Percentiles rank a stretch among this genome's conserved stretches.
Conservation (phyloP, 2,113 vertebrate species). For the Eptesicus fuscus region DNA sequence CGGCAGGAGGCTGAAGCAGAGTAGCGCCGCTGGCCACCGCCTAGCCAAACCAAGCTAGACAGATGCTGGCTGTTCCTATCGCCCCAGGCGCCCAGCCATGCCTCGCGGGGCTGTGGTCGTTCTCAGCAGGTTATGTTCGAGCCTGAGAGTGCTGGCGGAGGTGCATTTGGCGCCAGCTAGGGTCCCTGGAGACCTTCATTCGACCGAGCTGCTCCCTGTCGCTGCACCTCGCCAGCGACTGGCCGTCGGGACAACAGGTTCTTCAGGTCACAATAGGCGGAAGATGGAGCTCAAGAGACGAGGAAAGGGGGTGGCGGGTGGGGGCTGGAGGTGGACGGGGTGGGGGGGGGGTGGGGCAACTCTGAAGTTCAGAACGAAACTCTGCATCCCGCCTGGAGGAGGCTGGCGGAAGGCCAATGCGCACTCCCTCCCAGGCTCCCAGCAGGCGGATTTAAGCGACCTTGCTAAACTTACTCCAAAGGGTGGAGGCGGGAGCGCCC, state of each 20-base stretch:
- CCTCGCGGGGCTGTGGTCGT: neutral
- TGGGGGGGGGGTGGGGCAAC: neutral
- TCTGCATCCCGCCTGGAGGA: neutral
- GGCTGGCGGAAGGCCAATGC: neutral
- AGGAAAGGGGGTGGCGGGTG: neutral
- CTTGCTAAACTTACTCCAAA: neutral
- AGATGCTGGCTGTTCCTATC: neutral
- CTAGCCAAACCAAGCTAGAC: neutral
- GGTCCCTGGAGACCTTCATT: neutral
- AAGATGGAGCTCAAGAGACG: neutral
- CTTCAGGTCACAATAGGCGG: neutral
- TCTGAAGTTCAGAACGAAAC: neutral
- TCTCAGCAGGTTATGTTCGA: neutral
- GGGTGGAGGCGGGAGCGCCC: neutral
- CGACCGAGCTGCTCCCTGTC: neutral
- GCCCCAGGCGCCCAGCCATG: neutral
- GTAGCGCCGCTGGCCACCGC: neutral
- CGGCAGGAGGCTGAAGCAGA: neutral
- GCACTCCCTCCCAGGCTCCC: neutral
- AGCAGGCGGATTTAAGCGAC: neutral
- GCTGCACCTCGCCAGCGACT: neutral
- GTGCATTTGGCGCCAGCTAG: neutral
- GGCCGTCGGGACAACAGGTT: neutral
- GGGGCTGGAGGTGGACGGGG: neutral
- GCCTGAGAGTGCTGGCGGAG: neutral